phyloP scores from a whole-genome alignment of 1,140 invertebrate species.

The Papilio polytes region DNA sequence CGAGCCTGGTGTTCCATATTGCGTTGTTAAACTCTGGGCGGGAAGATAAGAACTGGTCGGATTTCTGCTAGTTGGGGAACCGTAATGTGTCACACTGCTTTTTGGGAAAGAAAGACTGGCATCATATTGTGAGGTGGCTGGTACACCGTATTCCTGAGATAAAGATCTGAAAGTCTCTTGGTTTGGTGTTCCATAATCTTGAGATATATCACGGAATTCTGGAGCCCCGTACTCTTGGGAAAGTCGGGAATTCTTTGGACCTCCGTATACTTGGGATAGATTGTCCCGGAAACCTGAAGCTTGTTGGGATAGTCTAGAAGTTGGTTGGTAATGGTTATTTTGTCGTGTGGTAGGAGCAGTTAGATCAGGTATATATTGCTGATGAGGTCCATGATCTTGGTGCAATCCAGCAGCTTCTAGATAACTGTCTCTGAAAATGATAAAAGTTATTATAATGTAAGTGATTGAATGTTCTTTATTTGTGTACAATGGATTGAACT shows the following conservation, averaged over 20 bases:
- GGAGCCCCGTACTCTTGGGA: constrained; percentile 53
- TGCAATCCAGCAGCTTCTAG: constrained; percentile 49
- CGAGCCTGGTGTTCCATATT: constrained; percentile 56
- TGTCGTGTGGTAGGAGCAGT: not conserved
- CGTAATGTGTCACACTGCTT: constrained; percentile 44
- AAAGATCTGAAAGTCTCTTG: constrained; percentile 38
- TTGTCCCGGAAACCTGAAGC: constrained; percentile 19
- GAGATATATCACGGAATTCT: constrained; percentile 45
- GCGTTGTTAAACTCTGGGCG: constrained; percentile 49
- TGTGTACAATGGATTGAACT: not conserved
- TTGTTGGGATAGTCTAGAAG: constrained; percentile 48
- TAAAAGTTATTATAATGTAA: not conserved
- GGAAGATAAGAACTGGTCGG: constrained; percentile 33
- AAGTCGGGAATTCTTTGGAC: not conserved
- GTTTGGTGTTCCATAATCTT: constrained; percentile 50
- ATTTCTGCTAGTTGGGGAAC: constrained; percentile 39
- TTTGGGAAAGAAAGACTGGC: not conserved
- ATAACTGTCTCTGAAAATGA: constrained; percentile 65
- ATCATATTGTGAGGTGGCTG: constrained; percentile 40
- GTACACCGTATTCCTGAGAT: constrained; percentile 43
- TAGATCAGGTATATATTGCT: constrained; percentile 56
- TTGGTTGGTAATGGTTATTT: constrained; percentile 40
- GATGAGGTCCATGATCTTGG: constrained; percentile 50
- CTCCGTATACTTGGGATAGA: not conserved
- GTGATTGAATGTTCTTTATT: not conserved